Evolutionary conservation across 2,888 invertebrate species (phyloP), one percentile per base, ranked within the genome.

Genomic region (Gymnoscelis rufifasciata): DNA sequence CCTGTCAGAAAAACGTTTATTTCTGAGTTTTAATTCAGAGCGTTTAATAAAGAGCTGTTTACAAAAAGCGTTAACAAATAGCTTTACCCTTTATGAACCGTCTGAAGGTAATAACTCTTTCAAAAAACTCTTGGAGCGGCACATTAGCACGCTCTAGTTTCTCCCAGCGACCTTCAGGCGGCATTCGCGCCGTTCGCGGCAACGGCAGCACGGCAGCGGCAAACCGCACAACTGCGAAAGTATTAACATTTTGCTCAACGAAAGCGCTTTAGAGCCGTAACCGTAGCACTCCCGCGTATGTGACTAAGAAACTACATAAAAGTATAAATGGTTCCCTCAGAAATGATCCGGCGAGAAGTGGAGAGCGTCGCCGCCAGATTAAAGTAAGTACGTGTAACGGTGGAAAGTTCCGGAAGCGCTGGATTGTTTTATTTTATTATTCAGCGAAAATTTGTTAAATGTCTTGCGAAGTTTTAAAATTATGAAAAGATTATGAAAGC

Each of bases 401-500:
- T 42, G 39, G n/a, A 39, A 50, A 50, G 45, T 50, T 42, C 10
- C 30, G 28, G 31, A 33, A 35, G 41, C 19, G 29, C 44, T 33
- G 33, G 15, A 41, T 41, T 46, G 45, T 46, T 45, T 42, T 46
- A 45, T 45, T 39, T 42, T 50, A 50, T 45, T 50, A 45, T 50
- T 50, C 50, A 45, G 45, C 38, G 42, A 50, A 45, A 50, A 50
- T 42, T 39, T 39, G 45, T 45, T 45, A 38, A 50, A 50, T 45
- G 45, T 14, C 30, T 33, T 40, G 45, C 36, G 29, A 50, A 45
- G 38, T 45, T 50, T 43, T 43, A 45, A 46, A 38, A 50, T 42
- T 38, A 45, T 45, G 45, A 42, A 43, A 43, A 38, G 27, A 43
- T 29, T 13, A 49, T 49, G 40, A 37, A 47, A 39, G 29, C 41